Base-by-base conservation (phyloP, 2,888 invertebrate genomes). In the Aspidiotus rigidus region DNA sequence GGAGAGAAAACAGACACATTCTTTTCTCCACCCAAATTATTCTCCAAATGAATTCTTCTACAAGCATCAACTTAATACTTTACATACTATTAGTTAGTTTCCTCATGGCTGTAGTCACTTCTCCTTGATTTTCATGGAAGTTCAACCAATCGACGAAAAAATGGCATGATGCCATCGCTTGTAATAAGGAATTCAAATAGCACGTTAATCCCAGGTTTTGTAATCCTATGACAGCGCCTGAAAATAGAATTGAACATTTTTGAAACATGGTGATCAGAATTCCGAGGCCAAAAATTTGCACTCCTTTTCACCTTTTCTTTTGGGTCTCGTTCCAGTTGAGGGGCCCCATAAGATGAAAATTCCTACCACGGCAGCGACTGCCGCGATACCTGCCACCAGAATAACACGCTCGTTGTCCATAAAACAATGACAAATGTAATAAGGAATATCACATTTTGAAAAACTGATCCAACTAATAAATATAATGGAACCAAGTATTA, bases 201-300 rank as follows among this genome's bases (percentile, higher is more conserved):
- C 96, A 96, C 0, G 94, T 93, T 74, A 90, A 87, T 56, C 95
- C 95, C 72, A 94, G 83, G 80, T 96, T 96, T 73, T 89, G 88
- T 53, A 96, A 82, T 9, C 95, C 96, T 40, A 89, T 86, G 67
- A 91, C 84, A 77, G 89, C 86, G 28, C 90, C 91, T 74, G 74
- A 15, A 73, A 73, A 2, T 7, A 49, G 57, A 61, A 70, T 60
- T 64, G 54, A 13, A 57, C 10, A 59, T 59, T 59, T 59, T 28
- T 17, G 11, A 39, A 59, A 17, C 7, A 49, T 39, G 39, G 11
- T 2, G 1, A 61, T 28, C 11, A 1, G 49, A 11, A 53, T 7
- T 39, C 16, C 15, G 53, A 7, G 49, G 49, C 49, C n/a, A 49
- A n/a, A 49, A n/a, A 2, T n/a, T 13, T 49, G 49, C 10, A 49